Evolutionary conservation across 1,140 invertebrate species (phyloP), one percentile per base, ranked within the genome.

Genomic region (Leptopilina clavipes): DNA sequence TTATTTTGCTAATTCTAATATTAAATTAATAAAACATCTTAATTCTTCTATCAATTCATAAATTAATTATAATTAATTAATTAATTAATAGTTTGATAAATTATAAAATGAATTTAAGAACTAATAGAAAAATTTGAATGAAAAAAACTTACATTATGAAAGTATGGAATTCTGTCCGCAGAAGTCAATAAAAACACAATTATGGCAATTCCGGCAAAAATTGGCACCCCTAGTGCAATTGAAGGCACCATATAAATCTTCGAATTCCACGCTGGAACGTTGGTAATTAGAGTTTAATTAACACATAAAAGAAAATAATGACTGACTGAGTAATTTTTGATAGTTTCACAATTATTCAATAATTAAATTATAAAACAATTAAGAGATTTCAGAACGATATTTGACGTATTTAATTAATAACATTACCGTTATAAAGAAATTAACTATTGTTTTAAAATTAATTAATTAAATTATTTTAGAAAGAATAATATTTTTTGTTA

Each of bases 131-230:
- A 9, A 25, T 14, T 11, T 14, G 25, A 70, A 31, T 1, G 1
- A 76, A 73, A 71, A 25, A 7, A 59, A 86, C 86, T 88, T 73
- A 89, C 88, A 76, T 88, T 84, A 72, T 89, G 88, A 79, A 80
- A 89, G 72, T 84, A 86, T 9, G 88, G 88, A 52, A 84, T 14
- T 75, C 72, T 73, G 71, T 86, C 77, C 70, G 71, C 72, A 48
- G 75, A 59, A 17, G 86, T 89, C 70, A 71, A 83, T 52, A 84
- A 48, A 80, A 89, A 89, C 59, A 88, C 79, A 79, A 82, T 73
- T 72, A 83, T 56, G 44, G 77, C 77, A 70, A 83, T 74, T 74
- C 81, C 43, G 6, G 79, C 71, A 71, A 82, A 79, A 44, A 81
- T 18, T 73, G 82, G 52, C 52, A 82, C 75, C 70, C 81, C 77